Evolutionary conservation across 2,113 vertebrate genomes (phyloP).

Genomic region (Notarius quadriscutis): DNA sequence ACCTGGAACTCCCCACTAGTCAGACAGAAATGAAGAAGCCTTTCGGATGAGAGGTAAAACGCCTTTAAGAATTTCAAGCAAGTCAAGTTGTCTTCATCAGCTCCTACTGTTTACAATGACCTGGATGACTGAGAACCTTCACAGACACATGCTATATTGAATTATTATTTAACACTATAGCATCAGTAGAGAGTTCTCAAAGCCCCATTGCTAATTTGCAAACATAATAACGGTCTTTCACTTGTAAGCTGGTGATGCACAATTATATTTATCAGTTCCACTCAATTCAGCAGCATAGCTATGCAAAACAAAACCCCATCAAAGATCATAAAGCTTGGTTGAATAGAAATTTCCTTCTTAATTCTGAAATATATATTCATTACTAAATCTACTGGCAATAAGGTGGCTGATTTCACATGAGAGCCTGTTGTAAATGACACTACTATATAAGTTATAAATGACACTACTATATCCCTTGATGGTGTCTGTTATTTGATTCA

Average conservation of each 20-base stretch:
- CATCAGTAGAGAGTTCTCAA: neutral
- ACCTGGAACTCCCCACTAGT: no score
- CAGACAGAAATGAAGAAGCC: no score
- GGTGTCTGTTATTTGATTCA: no score
- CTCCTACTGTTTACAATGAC: no score
- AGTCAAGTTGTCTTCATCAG: no score
- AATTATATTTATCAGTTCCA: neutral
- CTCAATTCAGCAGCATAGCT: neutral
- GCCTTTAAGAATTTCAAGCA: no score
- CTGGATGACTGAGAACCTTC: no score
- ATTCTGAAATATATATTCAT: neutral
- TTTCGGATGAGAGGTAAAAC: no score
- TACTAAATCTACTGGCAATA: neutral
- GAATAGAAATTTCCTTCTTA: neutral
- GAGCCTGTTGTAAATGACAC: no score
- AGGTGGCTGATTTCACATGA: neutral
- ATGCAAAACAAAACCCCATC: neutral
- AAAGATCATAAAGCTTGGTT: neutral
- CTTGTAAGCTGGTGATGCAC: neutral
- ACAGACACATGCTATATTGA: neutral
- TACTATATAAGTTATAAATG: no score
- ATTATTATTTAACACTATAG: neutral
- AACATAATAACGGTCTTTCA: neutral
- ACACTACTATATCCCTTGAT: no score
- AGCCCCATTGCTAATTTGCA: neutral